phyloP scores from a whole-genome alignment of 2,113 vertebrate genomes.

The Gnathonemus echidnorhynchus region DNA sequence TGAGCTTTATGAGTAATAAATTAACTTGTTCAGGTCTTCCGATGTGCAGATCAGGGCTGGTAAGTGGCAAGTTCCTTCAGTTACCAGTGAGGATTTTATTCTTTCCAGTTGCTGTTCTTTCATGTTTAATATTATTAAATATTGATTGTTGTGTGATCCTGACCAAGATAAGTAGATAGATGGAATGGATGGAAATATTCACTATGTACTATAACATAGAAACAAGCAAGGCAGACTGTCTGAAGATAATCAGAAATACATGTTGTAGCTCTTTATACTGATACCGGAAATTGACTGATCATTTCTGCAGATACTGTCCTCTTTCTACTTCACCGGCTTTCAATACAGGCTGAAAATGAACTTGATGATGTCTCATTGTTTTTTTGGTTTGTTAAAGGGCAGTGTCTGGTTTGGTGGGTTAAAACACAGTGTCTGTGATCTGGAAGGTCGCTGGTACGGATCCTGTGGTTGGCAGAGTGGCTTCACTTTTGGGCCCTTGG shows the following conservation, averaged over 20 bases:
- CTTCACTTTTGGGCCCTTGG: not conserved
- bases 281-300: not conserved
- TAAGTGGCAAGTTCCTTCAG: not conserved
- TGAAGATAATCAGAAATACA: not conserved
- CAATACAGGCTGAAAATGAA: not conserved
- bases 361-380: not conserved
- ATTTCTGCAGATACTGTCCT: not conserved
- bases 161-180: not conserved
- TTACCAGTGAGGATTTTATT: not conserved
- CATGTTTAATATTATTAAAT: not conserved
- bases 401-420: not conserved
- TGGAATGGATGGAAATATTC: not conserved
- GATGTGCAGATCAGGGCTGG: not conserved
- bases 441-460: not conserved
- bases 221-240: not conserved
- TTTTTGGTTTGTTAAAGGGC: not conserved
- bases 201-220: not conserved
- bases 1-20: not conserved
- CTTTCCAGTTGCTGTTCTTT: not conserved
- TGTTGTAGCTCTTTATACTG: not conserved
- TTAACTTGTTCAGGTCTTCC: not conserved
- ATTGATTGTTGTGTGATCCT: not conserved
- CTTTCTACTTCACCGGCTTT: not conserved
- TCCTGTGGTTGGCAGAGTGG: not conserved
- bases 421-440: not conserved